A percentile compares a stretch with the other conserved stretches of the same genome.
Conservation (phyloP, 2,888 invertebrate species). For the Drosophila atripex region DNA sequence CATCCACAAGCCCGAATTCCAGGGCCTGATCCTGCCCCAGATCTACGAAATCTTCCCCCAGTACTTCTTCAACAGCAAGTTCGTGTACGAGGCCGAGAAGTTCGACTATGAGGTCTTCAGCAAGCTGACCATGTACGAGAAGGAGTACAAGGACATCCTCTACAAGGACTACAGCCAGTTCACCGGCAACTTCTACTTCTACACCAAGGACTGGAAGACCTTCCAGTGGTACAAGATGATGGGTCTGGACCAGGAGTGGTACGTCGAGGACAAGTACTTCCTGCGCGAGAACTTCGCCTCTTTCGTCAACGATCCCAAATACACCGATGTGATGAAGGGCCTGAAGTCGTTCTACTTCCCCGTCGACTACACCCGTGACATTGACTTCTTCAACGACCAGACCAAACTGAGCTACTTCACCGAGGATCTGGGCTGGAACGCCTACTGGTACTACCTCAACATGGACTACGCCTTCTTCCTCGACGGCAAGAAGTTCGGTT, state of each 20-base stretch:
- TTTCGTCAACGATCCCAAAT: conserved; percentile 68
- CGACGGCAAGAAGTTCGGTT: conserved; percentile 84
- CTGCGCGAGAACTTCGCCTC: conserved; percentile 65
- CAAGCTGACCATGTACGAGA: conserved; percentile 78
- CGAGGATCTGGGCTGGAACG: conserved; percentile 88
- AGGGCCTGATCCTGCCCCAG: conserved; percentile 88
- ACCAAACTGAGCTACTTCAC: conserved; percentile 88
- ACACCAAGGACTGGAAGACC: conserved; percentile 77
- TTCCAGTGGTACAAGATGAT: conserved; percentile 80
- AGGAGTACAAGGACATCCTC: conserved; percentile 83
- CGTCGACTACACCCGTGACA: conserved; percentile 86
- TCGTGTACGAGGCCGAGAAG: conserved; percentile 88
- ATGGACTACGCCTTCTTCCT: conserved; percentile 87
- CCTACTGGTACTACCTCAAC: conserved; percentile 88
- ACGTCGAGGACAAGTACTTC: conserved; percentile 72
- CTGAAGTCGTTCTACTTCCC: conserved; percentile 82
- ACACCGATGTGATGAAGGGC: conserved; percentile 57
- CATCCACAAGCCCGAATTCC: conserved; percentile 88
- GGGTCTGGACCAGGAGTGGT: conserved; percentile 73
- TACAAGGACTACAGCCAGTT: conserved; percentile 66
- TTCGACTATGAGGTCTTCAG: conserved; percentile 82
- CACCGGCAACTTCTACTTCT: conserved; percentile 64
- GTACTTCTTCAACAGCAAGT: conserved; percentile 89
- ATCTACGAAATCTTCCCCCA: conserved; percentile 91
- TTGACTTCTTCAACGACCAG: conserved; percentile 85